Evolutionary conservation across 2,888 invertebrate species (phyloP), one percentile per base, ranked within the genome.

Genomic region (Nebria brevicollis): DNA sequence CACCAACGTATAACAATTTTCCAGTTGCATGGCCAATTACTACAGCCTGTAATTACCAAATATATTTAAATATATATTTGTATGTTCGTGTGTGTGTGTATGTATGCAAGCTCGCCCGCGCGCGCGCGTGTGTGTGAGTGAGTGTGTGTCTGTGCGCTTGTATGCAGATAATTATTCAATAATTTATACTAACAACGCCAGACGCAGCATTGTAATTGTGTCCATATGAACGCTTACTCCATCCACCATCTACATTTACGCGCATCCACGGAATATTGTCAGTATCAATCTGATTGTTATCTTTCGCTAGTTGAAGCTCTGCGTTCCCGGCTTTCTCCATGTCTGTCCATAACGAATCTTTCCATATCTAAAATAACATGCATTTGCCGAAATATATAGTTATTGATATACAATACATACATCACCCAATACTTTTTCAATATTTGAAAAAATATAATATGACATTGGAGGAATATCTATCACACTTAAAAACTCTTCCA

Each of bases 1-100:
- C 83, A 10, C 84, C 84, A 8, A 85, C 64, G 73, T 81, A 84
- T 7, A 86, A 77, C 73, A 82, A 83, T 82, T 73, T 83, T 66
- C 65, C 66, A 0, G 73, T 82, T 20, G 66, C 54, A 8, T 75
- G 13, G 5, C 79, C 79, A 42, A 79, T 74, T n/a, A 79, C 74
- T 34, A 68, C 74, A 34, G 70, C 79, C 72, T 66, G n/a, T 11
- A 13, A 66, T 66, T 13, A 66, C n/a, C n/a, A 25, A 20, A 15
- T 13, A 13, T 20, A 70, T 10, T 11, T 15, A 25, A 3, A 70
- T 15, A 26, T 70, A 7, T 15, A 26, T 20, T 20, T 20, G 20
- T 20, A 20, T 20, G 20, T 20, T 20, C 20, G 20, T 20, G 20
- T 20, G 20, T 20, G 20, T 20, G 20, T 20, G 20, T 20, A 20